Percentiles rank a stretch among this genome's conserved stretches.
phyloP scores from a whole-genome alignment of 53 echinoderm and acorn worm genomes.

The Apostichopus leukothele region DNA sequence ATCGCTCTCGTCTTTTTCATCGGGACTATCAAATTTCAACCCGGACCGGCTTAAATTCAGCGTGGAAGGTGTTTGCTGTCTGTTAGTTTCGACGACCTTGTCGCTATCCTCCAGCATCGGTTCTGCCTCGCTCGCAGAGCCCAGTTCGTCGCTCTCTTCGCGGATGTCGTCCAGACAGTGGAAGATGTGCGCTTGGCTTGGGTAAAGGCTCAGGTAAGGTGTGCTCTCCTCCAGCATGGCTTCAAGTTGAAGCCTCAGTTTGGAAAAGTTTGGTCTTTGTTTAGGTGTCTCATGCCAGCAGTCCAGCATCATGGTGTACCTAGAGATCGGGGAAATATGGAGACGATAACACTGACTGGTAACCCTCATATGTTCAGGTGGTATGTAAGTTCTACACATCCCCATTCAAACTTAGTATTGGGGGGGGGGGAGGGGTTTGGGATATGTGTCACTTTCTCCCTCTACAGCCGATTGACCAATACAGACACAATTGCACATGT shows the following conservation, averaged over 20 bases:
- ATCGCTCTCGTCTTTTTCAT: slow-evolving; percentile 13
- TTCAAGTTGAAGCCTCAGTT: slow-evolving; percentile 80
- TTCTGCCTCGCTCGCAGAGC: slow-evolving; percentile 44
- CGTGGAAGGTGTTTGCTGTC: background rate
- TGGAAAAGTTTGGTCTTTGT: slow-evolving; percentile 80
- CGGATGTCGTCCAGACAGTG: slow-evolving; percentile 52
- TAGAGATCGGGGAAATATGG: background rate
- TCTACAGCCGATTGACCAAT: background rate
- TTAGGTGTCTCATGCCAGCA: slow-evolving; percentile 82
- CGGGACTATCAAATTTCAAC: background rate
- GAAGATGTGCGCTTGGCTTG: slow-evolving; percentile 58
- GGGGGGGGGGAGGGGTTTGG: too few species aligned
- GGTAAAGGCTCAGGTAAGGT: slow-evolving; percentile 74
- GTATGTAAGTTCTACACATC: too few species aligned
- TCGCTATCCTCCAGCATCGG: slow-evolving; percentile 30
- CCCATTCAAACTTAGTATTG: too few species aligned
- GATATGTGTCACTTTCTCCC: too few species aligned
- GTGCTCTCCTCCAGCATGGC: slow-evolving; percentile 79
- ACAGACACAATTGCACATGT: background rate
- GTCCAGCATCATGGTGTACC: slow-evolving; percentile 80
- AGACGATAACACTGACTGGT: too few species aligned
- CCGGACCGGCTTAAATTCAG: background rate
- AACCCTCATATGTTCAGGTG: too few species aligned
- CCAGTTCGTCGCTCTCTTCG: slow-evolving; percentile 49
- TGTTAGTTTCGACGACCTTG: slow-evolving; percentile 28